Conservation (phyloP, 2,797 vertebrate genomes). For the Mus minutoides region DNA sequence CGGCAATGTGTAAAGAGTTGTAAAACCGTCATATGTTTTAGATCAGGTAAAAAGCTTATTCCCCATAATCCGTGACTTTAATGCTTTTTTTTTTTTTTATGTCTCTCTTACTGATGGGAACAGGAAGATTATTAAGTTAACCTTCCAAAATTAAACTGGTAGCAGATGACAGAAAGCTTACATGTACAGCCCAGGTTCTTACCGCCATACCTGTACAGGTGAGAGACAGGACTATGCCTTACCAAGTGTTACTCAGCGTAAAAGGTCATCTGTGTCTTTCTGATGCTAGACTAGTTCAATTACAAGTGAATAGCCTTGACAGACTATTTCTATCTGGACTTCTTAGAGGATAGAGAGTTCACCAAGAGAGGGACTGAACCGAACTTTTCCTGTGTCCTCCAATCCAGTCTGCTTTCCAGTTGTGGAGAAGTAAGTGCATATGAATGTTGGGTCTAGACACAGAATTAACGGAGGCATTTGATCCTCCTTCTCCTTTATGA, state of each 20-base stretch:
- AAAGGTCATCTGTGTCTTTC: neutral
- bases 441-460: neutral
- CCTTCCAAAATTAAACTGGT: constrained; percentile 21
- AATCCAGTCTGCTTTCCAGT: neutral
- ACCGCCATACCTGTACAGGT: neutral
- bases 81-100: neutral
- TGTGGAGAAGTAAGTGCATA: constrained; percentile 17
- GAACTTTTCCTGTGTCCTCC: neutral
- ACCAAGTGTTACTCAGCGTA: neutral
- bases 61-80: neutral
- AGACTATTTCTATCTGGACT: neutral
- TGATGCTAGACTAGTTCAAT: constrained; percentile 7
- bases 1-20: too few relatives aligned
- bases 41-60: neutral
- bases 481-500: neutral
- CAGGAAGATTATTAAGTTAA: neutral
- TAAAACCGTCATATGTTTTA: neutral
- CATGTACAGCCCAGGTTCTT: neutral
- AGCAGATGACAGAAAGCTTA: neutral
- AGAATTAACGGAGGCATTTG: constrained; percentile 36
- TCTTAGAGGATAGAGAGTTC: constrained; percentile 9
- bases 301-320: constrained; percentile 6
- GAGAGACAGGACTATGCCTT: neutral
- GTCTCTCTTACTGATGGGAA: neutral
- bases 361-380: constrained; percentile 3